These are phyloP conservation scores for Oncopeltus fasciatus DNA, from an alignment of 1,140 invertebrate species.

Conservation along the genomic window DNA sequence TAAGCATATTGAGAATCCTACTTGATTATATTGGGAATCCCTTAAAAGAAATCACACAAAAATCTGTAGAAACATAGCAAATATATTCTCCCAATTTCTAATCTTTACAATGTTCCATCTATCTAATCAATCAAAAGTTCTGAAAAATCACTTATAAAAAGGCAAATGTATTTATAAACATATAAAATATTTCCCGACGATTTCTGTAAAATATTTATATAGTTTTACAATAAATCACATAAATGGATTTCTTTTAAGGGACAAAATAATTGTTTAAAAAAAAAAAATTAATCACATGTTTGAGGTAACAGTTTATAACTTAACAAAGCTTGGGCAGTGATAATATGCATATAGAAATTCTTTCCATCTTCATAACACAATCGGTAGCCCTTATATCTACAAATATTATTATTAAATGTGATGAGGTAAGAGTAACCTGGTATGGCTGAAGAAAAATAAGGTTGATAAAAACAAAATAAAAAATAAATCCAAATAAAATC, in stretches of 20 bases:
- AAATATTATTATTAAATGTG: background rate
- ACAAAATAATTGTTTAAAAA: constrained; percentile 3
- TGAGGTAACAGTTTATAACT: constrained; percentile 20
- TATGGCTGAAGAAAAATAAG: constrained; percentile 7
- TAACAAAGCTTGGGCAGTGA: constrained; percentile 19
- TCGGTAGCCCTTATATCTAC: constrained; percentile 2
- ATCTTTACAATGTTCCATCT: too few species aligned
- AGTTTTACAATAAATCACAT: background rate
- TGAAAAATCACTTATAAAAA: background rate
- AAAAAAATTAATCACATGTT: constrained; percentile 18
- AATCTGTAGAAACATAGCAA: background rate
- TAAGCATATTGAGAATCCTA: background rate
- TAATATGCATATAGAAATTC: constrained; percentile 10
- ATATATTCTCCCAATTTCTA: too few species aligned
- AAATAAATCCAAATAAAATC: constrained; percentile 3
- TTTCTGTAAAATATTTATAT: background rate
- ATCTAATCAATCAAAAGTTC: background rate
- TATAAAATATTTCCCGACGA: constrained; percentile 2
- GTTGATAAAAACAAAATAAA: constrained; percentile 1
- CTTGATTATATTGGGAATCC: background rate
- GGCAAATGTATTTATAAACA: background rate
- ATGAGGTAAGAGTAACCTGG: constrained; percentile 10
- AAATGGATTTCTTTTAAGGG: constrained; percentile 10
- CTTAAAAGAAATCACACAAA: background rate
- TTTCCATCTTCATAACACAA: background rate